phyloP scores from a whole-genome alignment of 2,888 invertebrate genomes.

The Julus scandinavius region DNA sequence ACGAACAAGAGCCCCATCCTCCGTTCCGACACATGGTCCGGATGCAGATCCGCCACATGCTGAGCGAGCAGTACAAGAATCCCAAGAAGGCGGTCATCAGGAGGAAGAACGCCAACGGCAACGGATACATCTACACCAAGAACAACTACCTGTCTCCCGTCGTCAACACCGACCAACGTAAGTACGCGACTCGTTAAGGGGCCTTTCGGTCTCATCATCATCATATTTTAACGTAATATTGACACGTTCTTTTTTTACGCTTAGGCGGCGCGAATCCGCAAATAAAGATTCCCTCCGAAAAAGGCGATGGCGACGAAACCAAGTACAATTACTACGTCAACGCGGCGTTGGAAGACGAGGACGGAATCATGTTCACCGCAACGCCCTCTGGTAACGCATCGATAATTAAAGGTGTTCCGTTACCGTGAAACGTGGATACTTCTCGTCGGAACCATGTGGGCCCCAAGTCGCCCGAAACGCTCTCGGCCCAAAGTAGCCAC shows the following conservation, averaged over 20 bases:
- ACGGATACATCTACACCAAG: slow-evolving; percentile 41
- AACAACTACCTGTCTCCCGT: slow-evolving; percentile 24
- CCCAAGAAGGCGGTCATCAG: slow-evolving; percentile 86
- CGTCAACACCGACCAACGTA: neutral
- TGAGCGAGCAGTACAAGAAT: slow-evolving; percentile 82
- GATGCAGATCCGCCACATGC: slow-evolving; percentile 87
- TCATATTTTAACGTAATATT: neutral
- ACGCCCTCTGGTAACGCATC: slow-evolving; percentile 70
- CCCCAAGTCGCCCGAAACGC: too few relatives aligned
- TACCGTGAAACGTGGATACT: neutral
- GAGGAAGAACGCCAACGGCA: slow-evolving; percentile 68
- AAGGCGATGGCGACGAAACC: neutral
- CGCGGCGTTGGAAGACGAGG: slow-evolving; percentile 69
- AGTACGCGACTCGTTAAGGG: neutral
- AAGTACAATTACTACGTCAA: slow-evolving; percentile 46
- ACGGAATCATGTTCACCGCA: slow-evolving; percentile 85
- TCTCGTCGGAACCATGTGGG: too few relatives aligned
- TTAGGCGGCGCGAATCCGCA: neutral
- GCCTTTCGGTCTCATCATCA: neutral
- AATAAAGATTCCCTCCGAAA: neutral
- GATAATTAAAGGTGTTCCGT: neutral
- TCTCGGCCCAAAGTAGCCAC: neutral
- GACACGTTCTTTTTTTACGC: neutral
- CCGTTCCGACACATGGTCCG: slow-evolving; percentile 81
- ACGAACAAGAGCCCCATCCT: slow-evolving; percentile 61